Percentiles rank a stretch among this genome's conserved stretches.
phyloP scores from a whole-genome alignment of 2,113 vertebrate species.

The Nothoprocta pentlandii region DNA sequence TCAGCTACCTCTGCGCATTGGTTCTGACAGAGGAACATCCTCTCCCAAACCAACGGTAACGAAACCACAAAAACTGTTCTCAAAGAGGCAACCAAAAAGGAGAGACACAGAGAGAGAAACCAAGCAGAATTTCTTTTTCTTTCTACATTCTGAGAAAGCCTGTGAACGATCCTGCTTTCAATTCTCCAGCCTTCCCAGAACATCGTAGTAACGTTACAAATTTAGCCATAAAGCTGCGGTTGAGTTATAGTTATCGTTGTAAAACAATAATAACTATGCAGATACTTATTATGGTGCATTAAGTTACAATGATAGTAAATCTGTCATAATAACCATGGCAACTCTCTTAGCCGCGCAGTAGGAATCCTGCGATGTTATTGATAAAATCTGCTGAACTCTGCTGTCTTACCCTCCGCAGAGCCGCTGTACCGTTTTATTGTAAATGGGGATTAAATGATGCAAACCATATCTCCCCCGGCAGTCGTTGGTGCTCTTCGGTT shows the following conservation, averaged over 20 bases:
- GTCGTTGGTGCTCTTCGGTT: slow-evolving; percentile 33
- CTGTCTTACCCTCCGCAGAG: slow-evolving; percentile 68
- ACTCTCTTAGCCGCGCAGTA: slow-evolving; percentile 57
- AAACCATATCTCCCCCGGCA: slow-evolving; percentile 63
- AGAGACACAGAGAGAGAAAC: slow-evolving; percentile 55
- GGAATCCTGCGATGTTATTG: slow-evolving; percentile 66
- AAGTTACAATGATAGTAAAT: slow-evolving; percentile 75
- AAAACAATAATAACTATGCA: slow-evolving; percentile 74
- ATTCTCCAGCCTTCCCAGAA: slow-evolving; percentile 16
- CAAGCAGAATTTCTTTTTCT: not conserved
- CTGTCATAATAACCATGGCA: slow-evolving; percentile 75
- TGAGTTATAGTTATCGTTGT: slow-evolving; percentile 68
- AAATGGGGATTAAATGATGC: slow-evolving; percentile 64
- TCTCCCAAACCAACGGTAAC: slow-evolving; percentile 60
- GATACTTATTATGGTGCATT: slow-evolving; percentile 67
- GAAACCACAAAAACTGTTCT: slow-evolving; percentile 59
- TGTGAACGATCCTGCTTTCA: slow-evolving; percentile 47
- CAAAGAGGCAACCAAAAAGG: slow-evolving; percentile 40
- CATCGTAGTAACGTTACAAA: slow-evolving; percentile 55
- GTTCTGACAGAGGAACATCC: slow-evolving; percentile 32
- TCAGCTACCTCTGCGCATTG: slow-evolving; percentile 24
- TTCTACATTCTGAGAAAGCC: slow-evolving; percentile 55
- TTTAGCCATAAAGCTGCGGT: slow-evolving; percentile 65
- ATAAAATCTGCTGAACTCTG: slow-evolving; percentile 76
- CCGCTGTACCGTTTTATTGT: slow-evolving; percentile 42